Evolutionary conservation across 2,113 vertebrate species (phyloP).

Genomic region (Tragelaphus imberbis): DNA sequence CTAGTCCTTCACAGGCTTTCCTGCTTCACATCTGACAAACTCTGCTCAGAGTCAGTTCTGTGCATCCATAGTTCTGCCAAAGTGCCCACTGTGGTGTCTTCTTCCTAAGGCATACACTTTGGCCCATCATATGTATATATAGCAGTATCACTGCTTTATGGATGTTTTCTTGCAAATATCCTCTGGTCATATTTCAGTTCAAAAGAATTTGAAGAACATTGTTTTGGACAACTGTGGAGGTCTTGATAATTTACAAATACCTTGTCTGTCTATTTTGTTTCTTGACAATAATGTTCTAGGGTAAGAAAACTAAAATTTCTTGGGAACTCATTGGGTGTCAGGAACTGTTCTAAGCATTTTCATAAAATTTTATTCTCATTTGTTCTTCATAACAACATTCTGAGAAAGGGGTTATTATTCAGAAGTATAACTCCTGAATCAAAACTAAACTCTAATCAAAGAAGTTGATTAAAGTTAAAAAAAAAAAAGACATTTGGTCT

Average conservation of each 20-base stretch:
- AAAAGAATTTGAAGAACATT: background rate
- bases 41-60: background rate
- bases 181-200: background rate
- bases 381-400: conserved; percentile 11
- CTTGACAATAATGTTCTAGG: background rate
- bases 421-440: background rate
- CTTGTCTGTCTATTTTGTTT: background rate
- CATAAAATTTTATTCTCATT: conserved; percentile 3
- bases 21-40: background rate
- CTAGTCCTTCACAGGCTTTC: background rate
- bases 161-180: background rate
- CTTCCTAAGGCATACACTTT: background rate
- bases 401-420: background rate
- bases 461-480: background rate
- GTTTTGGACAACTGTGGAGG: background rate
- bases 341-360: background rate
- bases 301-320: background rate
- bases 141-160: background rate
- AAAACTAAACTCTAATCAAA: background rate
- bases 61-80: background rate
- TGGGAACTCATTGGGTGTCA: background rate
- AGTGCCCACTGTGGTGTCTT: background rate
- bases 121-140: background rate
- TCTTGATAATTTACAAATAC: background rate
- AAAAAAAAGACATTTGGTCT: background rate